These are phyloP conservation scores for Pentalonia nigronervosa DNA, from an alignment of 1,140 invertebrate species.

Conservation along the genomic window DNA sequence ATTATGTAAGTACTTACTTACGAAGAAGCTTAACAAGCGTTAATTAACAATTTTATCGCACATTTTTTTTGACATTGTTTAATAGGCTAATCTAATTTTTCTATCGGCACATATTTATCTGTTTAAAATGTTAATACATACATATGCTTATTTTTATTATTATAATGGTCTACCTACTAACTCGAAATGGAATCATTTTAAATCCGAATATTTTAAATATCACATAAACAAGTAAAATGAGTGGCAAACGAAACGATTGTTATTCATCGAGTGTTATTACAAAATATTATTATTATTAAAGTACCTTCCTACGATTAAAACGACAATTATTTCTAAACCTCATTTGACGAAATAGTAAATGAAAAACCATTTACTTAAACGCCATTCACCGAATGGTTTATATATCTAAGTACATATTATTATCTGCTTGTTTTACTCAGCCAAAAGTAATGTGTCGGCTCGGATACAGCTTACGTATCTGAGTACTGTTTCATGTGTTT, in stretches of 20 bases:
- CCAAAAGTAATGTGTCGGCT: neutral
- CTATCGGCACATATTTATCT: neutral
- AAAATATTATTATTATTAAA: neutral
- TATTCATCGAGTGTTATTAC: conserved; percentile 1
- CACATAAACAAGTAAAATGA: neutral
- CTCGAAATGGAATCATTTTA: neutral
- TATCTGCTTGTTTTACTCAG: neutral
- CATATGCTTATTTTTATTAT: neutral
- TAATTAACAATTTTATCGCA: neutral
- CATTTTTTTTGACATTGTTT: neutral
- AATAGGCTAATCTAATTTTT: neutral
- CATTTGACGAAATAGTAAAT: neutral
- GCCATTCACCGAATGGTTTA: neutral
- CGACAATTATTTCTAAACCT: neutral
- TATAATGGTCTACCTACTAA: neutral
- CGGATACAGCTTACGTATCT: neutral
- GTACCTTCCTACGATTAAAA: neutral
- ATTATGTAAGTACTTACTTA: neutral
- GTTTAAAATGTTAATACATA: neutral
- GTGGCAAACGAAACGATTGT: neutral
- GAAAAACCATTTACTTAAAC: neutral
- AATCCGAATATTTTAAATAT: neutral
- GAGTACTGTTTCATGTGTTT: neutral
- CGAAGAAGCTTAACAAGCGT: neutral
- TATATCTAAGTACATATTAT: neutral